Evolutionary conservation across 2,888 invertebrate species (phyloP).

Genomic region (Polymixis flavicincta): DNA sequence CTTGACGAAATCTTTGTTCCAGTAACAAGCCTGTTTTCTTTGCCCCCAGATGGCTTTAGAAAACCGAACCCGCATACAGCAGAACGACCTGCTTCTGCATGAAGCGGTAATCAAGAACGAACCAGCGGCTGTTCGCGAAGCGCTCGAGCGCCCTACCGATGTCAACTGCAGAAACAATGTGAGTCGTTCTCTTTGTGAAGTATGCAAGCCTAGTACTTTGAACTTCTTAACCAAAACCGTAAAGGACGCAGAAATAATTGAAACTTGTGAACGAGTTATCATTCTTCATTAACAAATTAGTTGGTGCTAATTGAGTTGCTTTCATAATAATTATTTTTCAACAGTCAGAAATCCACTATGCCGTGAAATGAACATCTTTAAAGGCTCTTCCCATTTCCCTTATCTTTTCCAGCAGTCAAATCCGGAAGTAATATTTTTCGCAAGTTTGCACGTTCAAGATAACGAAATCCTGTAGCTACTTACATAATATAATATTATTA

Average conservation of each 20-base stretch:
- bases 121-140: slow-evolving; percentile 91
- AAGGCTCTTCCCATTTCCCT: slow-evolving; percentile 5
- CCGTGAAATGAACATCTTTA: slow-evolving; percentile 6
- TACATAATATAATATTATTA: not conserved
- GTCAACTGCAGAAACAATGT: slow-evolving; percentile 94
- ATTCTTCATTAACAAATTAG: not conserved
- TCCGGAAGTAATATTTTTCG: slow-evolving; percentile 14
- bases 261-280: not conserved
- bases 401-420: slow-evolving; percentile 2
- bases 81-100: slow-evolving; percentile 93
- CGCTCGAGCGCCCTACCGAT: slow-evolving; percentile 92
- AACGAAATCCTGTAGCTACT: not conserved
- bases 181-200: slow-evolving; percentile 74
- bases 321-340: not conserved
- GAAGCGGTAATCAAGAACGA: slow-evolving; percentile 94
- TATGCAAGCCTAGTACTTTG: slow-evolving; percentile 53
- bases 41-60: slow-evolving; percentile 78
- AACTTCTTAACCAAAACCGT: slow-evolving; percentile 20
- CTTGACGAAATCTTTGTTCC: not conserved
- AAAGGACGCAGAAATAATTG: not conserved
- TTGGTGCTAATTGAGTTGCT: not conserved
- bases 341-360: slow-evolving; percentile 1
- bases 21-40: slow-evolving; percentile 3
- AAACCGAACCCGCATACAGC: slow-evolving; percentile 89
- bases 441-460: slow-evolving; percentile 9